Base-by-base conservation (phyloP, 2,797 vertebrate genomes). In the Peromyscus eremicus region DNA sequence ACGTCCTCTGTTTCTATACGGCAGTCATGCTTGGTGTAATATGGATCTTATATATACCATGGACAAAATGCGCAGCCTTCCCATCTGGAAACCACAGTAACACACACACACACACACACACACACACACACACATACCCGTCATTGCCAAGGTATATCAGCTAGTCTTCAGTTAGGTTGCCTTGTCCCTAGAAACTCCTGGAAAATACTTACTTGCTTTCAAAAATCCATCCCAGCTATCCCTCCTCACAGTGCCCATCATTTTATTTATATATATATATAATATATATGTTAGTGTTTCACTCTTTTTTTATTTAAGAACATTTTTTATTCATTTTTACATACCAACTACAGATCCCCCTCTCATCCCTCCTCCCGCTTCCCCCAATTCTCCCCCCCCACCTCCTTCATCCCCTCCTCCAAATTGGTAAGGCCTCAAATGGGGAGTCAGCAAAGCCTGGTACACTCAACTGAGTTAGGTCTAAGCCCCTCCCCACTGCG, bases 161-260 rank as follows among this genome's bases (percentile, higher is more conserved):
- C 55, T 60, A 94, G 32, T 34, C 86, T 34, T 96, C 29, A 5
- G 49, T 71, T 81, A 76, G 19, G 25, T 80, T 71, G 5, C 32
- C 27, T 64, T 83, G 21, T 71, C 21, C 32, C 32, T 34, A 68
- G 19, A 89, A 89, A 85, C 82, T 76, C 34, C 88, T 93, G 34
- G 85, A 71, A 97, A 92, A 71, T 49, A 1, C 32, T 76, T 64
- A 81, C 49, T 40, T 82, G 23, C 37, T 92, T 86, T 93, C 19
- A 11, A 83, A 52, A 94, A 70, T 86, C 52, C 43, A 68, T 7
- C 6, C 43, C 82, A 83, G 81, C 14, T 62, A 10, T 43, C 57
- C 27, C 57, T 83, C 57, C 37, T 32, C 37, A 64, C 81, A 32
- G 8, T 17, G 25, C 3, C 55, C 6, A 8, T 60, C 23, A 29